phyloP scores from a whole-genome alignment of 2,797 vertebrate species.

The Pipistrellus kuhlii region DNA sequence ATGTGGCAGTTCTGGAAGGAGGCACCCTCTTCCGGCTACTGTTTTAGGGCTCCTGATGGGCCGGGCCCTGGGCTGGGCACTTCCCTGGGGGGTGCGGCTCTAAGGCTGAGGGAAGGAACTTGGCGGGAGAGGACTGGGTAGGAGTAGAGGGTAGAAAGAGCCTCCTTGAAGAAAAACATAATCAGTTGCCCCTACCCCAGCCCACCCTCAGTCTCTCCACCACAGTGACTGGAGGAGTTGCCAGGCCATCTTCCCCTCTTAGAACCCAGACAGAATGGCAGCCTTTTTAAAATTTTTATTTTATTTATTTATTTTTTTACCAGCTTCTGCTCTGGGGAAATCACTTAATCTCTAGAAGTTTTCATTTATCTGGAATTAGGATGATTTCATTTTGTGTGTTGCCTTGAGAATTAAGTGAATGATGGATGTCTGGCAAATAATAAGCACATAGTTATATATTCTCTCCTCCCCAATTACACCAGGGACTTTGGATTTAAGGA shows the following conservation, averaged over 20 bases:
- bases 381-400: not conserved
- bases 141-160: not conserved
- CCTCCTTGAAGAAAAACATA: not conserved
- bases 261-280: not conserved
- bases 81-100: not conserved
- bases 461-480: not conserved
- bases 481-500: slow-evolving; percentile 68
- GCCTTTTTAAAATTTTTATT: not conserved
- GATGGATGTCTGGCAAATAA: not conserved
- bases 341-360: not conserved
- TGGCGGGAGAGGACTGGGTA: not conserved
- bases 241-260: not conserved
- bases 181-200: not conserved
- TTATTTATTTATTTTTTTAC: not conserved
- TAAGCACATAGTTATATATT: not conserved
- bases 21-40: not conserved
- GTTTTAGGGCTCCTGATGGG: not conserved
- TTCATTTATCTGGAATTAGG: not conserved
- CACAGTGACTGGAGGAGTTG: not conserved
- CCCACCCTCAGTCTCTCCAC: not conserved
- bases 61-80: not conserved
- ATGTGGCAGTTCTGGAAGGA: not conserved
- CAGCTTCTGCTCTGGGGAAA: not conserved
- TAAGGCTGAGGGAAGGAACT: not conserved
- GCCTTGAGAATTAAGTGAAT: slow-evolving; percentile 32